Evolutionary conservation across 2,888 invertebrate genomes (phyloP), one percentile per base, ranked within the genome.

Genomic region (Imbricaverruca yamaguchii): DNA sequence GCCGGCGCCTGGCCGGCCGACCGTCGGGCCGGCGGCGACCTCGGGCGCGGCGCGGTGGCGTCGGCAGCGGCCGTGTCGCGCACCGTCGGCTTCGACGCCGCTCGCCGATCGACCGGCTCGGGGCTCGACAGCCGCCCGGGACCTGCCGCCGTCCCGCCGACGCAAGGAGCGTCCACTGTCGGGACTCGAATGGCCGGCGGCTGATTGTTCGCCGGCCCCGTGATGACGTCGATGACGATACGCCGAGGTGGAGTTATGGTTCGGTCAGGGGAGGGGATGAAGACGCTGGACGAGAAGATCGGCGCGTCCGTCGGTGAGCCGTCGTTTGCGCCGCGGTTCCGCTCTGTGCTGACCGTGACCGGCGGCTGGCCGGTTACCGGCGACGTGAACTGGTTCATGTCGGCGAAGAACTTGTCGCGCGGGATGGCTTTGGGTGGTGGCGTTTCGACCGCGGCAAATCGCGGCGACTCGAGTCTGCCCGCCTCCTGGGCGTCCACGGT

Each of bases 341-440:
- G 98, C 80, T 82, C 69, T 80, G 67, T 6, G 80, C 78, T 80
- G 61, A 63, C 65, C 74, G 84, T 89, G 89, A 85, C 88, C 86
- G 21, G 90, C 90, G 81, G 90, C 90, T 77, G 89, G 88, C 81
- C 84, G 85, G 86, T 89, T 89, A 74, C 90, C 94, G 94, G 85
- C 93, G 93, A 91, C 88, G 96, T 96, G 53, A 96, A 93, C 88
- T 97, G 97, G 3, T 97, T 91, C 6, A 93, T 94, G 82, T 97
- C 89, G 0, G 96, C 92, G 88, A 97, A 97, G 61, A 95, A 94
- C 83, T 97, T 92, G 84, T 96, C 94, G 83, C 94, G 93, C 82
- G 97, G 89, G 85, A 98, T 92, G 81, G 97, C 94, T 86, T 97
- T 97, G 81, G 97, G 88, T 82, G 97, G 91, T 2, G 95, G 94